Evolutionary conservation across 2,113 vertebrate species (phyloP), one percentile per base, ranked within the genome.

Genomic region (Crotalus tigris): DNA sequence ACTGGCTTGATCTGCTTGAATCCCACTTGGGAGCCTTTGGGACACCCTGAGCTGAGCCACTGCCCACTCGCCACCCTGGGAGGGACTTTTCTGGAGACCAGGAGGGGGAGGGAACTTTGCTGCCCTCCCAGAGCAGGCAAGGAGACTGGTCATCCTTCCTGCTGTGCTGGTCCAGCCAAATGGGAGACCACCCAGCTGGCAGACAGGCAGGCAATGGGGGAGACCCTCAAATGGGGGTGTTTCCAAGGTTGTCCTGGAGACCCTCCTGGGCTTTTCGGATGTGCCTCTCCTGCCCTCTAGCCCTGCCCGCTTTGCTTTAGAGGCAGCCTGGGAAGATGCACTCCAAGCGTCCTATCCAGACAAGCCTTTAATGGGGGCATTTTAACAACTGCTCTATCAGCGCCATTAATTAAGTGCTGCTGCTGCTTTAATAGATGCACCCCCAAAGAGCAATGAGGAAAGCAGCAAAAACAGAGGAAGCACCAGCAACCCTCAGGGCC

Each of bases 111-210:
- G 49, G 26, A 2, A 1, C 10, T 55, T 15, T 69, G 44, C 44
- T 90, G 58, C 44, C 13, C 44, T 51, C 6, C 58, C 85, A 51
- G 5, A 87, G 44, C 46, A 54, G 21, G 85, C 19, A 4, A 86
- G 46, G 85, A 26, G 46, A 51, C 39, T 1, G 0, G 8, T 24
- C 46, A 6, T 13, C 21, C 49, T 87, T 9, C 17, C 33, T 44
- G 33, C 17, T 17, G 21, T 26, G 69, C 17, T 87, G 1, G 49
- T 26, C 11, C 12, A 5, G 23, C 85, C 46, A 24, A 26, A 23
- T 9, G 75, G 33, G 33, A 39, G 75, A 1, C 33, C 2, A 12
- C 1, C 64, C 17, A 1, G 33, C 33, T 0, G n/a, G n/a, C 8
- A 33, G 33, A 39, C 5, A 33, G 69, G 33, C 26, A 21, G 33